phyloP scores from a whole-genome alignment of 2,113 vertebrate species.

The Daubentonia madagascariensis region DNA sequence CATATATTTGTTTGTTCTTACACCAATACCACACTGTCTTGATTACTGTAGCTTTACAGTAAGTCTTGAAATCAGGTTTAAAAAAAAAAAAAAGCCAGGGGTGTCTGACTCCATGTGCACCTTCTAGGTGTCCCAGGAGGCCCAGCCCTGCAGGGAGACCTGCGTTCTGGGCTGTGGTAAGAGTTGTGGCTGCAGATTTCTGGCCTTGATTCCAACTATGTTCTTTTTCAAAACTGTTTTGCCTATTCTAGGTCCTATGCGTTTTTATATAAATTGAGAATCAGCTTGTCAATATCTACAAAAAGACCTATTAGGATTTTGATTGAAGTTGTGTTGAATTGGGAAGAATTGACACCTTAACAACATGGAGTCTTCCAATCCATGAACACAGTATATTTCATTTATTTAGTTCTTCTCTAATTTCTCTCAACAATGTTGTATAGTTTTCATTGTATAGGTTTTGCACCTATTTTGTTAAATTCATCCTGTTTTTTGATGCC shows the following conservation, averaged over 20 bases:
- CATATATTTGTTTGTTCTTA: background rate
- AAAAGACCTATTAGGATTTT: background rate
- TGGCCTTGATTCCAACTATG: background rate
- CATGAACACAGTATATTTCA: background rate
- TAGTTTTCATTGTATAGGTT: background rate
- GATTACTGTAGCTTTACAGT: background rate
- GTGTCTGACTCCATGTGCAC: background rate
- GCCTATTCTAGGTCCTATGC: background rate
- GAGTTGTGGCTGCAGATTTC: background rate
- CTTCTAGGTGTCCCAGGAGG: background rate
- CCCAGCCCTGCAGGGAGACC: background rate
- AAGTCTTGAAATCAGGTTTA: background rate
- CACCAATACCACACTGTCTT: background rate
- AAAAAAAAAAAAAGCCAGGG: background rate
- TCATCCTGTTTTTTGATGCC: background rate
- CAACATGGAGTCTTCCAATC: background rate
- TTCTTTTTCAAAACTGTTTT: background rate
- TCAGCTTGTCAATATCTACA: background rate
- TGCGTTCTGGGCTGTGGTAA: background rate
- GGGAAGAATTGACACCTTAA: background rate
- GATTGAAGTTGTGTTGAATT: background rate
- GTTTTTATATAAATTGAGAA: slow-evolving; percentile 7
- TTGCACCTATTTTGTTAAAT: background rate
- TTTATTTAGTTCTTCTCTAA: background rate
- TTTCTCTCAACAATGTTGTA: background rate